Percentiles rank a stretch among this genome's conserved stretches.
Conservation (phyloP, 2,113 vertebrate genomes). For the Phylloscopus trochiloides region DNA sequence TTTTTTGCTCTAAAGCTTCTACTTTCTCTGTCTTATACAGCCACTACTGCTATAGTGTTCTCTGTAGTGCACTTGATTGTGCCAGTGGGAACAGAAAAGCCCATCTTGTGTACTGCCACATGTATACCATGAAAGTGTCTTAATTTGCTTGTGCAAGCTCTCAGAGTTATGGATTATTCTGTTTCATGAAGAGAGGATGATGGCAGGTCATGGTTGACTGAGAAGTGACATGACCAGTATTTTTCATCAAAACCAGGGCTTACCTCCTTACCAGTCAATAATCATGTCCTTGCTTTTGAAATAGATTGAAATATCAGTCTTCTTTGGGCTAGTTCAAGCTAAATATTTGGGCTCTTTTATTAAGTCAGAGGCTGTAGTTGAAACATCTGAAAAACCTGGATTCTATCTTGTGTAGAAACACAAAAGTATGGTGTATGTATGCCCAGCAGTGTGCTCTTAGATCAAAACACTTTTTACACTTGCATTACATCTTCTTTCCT, state of each 20-base stretch:
- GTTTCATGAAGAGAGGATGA: neutral
- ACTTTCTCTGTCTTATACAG: neutral
- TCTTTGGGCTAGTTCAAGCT: neutral
- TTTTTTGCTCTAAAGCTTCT: neutral
- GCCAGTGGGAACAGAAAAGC: neutral
- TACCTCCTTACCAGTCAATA: neutral
- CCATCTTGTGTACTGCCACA: neutral
- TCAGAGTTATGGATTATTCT: neutral
- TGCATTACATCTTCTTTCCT: neutral
- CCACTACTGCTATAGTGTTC: neutral
- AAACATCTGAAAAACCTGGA: neutral
- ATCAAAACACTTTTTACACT: neutral
- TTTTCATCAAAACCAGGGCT: neutral
- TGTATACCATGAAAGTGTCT: neutral
- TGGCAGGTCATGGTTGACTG: neutral
- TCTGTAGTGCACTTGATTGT: neutral
- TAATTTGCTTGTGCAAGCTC: neutral
- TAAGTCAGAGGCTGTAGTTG: neutral
- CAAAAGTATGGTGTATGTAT: neutral
- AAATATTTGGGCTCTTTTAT: neutral
- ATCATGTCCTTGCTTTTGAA: neutral
- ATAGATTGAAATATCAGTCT: neutral
- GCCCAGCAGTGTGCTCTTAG: neutral
- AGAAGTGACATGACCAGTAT: neutral
- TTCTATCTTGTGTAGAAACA: neutral